phyloP scores from a whole-genome alignment of 2,113 vertebrate species.

The Indicator maculatus region DNA sequence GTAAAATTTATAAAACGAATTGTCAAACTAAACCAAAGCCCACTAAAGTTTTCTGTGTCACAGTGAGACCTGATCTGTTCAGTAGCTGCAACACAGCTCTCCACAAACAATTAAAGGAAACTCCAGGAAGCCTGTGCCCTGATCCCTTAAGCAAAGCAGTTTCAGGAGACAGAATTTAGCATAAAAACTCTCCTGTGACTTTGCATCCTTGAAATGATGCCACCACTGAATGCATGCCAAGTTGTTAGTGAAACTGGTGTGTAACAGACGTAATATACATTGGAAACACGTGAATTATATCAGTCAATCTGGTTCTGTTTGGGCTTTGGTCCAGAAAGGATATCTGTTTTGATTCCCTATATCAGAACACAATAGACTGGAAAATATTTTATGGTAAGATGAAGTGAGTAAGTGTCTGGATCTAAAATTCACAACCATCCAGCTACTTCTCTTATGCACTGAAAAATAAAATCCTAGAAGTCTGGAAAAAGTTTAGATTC shows the following conservation, averaged over 20 bases:
- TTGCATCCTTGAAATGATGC: constrained; percentile 63
- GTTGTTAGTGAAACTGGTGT: neutral
- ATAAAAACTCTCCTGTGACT: constrained; percentile 55
- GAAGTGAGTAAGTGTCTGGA: neutral
- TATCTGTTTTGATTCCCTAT: constrained; percentile 56
- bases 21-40: constrained; percentile 41
- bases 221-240: constrained; percentile 55
- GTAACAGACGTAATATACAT: neutral
- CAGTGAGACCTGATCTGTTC: neutral
- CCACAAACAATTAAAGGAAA: constrained; percentile 79
- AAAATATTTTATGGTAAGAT: neutral
- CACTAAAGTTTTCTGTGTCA: constrained; percentile 21
- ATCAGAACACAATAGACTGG: constrained; percentile 38
- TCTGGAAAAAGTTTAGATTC: neutral
- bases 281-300: constrained; percentile 35
- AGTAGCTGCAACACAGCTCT: neutral
- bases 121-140: constrained; percentile 57
- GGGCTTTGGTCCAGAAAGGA: constrained; percentile 72
- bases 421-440: neutral
- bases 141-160: constrained; percentile 7
- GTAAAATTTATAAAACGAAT: neutral
- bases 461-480: neutral
- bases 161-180: constrained; percentile 19
- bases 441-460: neutral
- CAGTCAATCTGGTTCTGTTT: constrained; percentile 28